Percentiles rank a stretch among this genome's conserved stretches.
Evolutionary conservation across 2,888 invertebrate genomes (phyloP).

Genomic region (Sicus ferrugineus): DNA sequence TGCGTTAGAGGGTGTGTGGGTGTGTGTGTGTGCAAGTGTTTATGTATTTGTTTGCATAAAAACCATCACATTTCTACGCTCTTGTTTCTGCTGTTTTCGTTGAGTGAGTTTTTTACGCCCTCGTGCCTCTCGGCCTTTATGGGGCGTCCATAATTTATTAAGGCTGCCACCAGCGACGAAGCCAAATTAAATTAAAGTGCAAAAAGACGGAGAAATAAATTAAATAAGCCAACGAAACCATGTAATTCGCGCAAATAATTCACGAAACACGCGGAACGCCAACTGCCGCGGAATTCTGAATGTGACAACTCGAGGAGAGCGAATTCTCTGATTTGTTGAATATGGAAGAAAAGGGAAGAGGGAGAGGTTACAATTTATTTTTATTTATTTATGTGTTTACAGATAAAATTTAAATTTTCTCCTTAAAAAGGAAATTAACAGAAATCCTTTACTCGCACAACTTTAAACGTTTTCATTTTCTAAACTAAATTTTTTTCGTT

Average conservation of each 20-base stretch:
- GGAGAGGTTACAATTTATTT: background rate
- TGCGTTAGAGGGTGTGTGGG: background rate
- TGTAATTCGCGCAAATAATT: conserved; percentile 50
- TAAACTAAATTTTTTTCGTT: background rate
- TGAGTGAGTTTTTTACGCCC: background rate
- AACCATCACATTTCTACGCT: conserved; percentile 17
- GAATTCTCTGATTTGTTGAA: background rate
- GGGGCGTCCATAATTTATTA: conserved; percentile 54
- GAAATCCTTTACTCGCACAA: too few relatives aligned
- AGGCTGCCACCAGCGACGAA: conserved; percentile 47
- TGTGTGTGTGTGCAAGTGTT: conserved; percentile 3
- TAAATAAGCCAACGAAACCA: conserved; percentile 16
- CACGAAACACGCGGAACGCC: conserved; percentile 53
- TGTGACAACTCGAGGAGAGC: conserved; percentile 19
- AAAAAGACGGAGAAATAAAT: conserved; percentile 29
- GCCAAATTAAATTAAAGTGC: conserved; percentile 55
- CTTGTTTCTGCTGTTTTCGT: background rate
- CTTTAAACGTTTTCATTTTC: background rate
- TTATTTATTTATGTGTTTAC: too few relatives aligned
- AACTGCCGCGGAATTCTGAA: conserved; percentile 33
- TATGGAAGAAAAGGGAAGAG: background rate
- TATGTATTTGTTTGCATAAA: background rate
- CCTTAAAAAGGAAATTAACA: too few relatives aligned
- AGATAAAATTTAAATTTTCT: too few relatives aligned
- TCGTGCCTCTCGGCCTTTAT: conserved; percentile 5